Conservation (phyloP, 2,888 invertebrate species). For the Drosophila anomalata region DNA sequence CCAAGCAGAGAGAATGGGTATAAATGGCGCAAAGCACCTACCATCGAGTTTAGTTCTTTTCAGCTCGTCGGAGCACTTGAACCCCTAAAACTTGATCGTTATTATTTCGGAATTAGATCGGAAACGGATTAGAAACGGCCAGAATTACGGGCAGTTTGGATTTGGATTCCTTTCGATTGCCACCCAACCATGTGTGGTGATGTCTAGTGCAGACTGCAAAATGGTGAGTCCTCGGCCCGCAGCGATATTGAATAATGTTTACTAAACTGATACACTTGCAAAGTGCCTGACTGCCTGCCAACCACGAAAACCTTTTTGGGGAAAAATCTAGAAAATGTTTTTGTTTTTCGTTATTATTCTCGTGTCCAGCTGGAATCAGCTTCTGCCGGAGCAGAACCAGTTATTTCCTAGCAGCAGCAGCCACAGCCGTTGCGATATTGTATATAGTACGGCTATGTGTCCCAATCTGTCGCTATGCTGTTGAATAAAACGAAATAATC, state of each 20-base stretch:
- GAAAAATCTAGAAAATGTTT: neutral
- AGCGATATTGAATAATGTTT: neutral
- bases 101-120: conserved; percentile 1
- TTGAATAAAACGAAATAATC: conserved; percentile 43
- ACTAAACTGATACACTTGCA: conserved; percentile 66
- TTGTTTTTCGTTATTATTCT: conserved; percentile 7
- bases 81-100: conserved; percentile 27
- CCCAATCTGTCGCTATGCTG: conserved; percentile 45
- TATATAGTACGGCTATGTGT: conserved; percentile 13
- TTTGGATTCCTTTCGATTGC: conserved; percentile 37
- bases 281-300: conserved; percentile 14
- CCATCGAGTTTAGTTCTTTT: conserved; percentile 68
- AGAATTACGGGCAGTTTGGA: conserved; percentile 30
- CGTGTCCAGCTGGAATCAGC: conserved; percentile 57
- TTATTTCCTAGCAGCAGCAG: conserved; percentile 62
- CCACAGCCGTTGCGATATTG: conserved; percentile 58
- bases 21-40: conserved; percentile 67
- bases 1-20: conserved; percentile 35
- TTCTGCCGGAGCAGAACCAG: conserved; percentile 65
- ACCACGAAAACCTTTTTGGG: conserved; percentile 5
- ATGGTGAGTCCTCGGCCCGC: conserved; percentile 60
- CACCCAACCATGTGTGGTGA: conserved; percentile 59
- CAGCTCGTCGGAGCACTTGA: conserved; percentile 59
- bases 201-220: conserved; percentile 55
- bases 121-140: neutral